Evolutionary conservation across 2,888 invertebrate species (phyloP), one percentile per base, ranked within the genome.

Genomic region (Rotaria sp.): DNA sequence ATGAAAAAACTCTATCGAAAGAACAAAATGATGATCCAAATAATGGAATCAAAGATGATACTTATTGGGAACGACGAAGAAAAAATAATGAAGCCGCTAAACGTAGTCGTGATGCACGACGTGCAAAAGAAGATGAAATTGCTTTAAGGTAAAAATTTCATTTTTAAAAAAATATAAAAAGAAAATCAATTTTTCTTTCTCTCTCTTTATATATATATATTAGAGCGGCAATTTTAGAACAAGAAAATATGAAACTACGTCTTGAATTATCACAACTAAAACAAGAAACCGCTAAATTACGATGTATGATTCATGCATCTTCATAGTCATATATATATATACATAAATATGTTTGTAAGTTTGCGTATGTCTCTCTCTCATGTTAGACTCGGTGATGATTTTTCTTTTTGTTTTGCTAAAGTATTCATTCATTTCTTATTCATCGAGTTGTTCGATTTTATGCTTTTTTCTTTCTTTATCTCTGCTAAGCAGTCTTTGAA

Each of bases 81-180:
- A 95, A 96, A 90, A 97, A 97, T 91, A 97, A 97, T 90, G 95
- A 94, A 88, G 97, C 97, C 0, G 97, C 97, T 0, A 97, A 97
- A 91, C 93, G 96, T 88, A 96, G 96, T 0, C 93, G 97, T 7
- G 97, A 97, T 89, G 94, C 96, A 0, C 93, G 97, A 87, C 93
- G 96, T 88, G 94, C 95, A 84, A 95, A 96, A 89, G 97, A 97
- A 90, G 96, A 96, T 88, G 95, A 96, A 89, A 94, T 96, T 85
- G 96, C 96, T 0, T 94, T 96, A 80, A 93, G 96, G 87, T 80
- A 80, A 80, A 26, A 41, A 35, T 50, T 50, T 50, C 13, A 13
- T 50, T 15, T 50, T 2, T 13, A 13, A 50, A 50, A 13, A 52
- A 52, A 21, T 5, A 52, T 8, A 74, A 11, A 35, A 18, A 50